A percentile compares a stretch with the other conserved stretches of the same genome.
Evolutionary conservation across 2,113 vertebrate species (phyloP).

Genomic region (Scomber scombrus): DNA sequence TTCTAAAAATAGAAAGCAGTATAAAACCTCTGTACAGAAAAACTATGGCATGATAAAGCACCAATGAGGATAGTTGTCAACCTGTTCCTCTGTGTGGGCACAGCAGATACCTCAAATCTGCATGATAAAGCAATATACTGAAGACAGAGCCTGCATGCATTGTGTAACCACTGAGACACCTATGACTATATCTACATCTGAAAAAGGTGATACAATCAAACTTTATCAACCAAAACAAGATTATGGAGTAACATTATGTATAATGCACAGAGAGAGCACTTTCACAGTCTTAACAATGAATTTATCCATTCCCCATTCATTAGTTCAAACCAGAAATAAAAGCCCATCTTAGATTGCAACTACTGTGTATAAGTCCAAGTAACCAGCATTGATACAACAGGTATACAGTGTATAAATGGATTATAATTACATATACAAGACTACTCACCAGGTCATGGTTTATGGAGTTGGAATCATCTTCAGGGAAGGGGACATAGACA

Average conservation of each 20-base stretch:
- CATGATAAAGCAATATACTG: conserved; percentile 49
- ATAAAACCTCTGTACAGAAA: conserved; percentile 67
- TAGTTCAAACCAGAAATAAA: background rate
- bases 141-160: conserved; percentile 23
- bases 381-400: background rate
- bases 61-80: conserved; percentile 54
- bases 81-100: conserved; percentile 59
- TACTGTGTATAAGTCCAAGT: background rate
- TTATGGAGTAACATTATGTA: background rate
- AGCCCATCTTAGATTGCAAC: background rate
- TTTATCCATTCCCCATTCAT: background rate
- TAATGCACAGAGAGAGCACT: background rate
- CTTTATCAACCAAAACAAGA: conserved; percentile 14
- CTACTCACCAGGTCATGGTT: conserved; percentile 99
- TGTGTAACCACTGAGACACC: background rate
- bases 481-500: conserved; percentile 98
- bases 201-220: background rate
- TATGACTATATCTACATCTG: conserved; percentile 6
- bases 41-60: conserved; percentile 74
- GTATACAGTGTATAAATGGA: background rate
- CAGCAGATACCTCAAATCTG: conserved; percentile 45
- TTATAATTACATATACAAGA: background rate
- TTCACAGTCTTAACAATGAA: background rate
- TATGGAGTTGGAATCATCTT: conserved; percentile 99
- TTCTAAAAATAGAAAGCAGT: conserved; percentile 77